These are phyloP conservation scores for Lophura nycthemera DNA, from an alignment of 2,113 vertebrate genomes.

Conservation along the genomic window DNA sequence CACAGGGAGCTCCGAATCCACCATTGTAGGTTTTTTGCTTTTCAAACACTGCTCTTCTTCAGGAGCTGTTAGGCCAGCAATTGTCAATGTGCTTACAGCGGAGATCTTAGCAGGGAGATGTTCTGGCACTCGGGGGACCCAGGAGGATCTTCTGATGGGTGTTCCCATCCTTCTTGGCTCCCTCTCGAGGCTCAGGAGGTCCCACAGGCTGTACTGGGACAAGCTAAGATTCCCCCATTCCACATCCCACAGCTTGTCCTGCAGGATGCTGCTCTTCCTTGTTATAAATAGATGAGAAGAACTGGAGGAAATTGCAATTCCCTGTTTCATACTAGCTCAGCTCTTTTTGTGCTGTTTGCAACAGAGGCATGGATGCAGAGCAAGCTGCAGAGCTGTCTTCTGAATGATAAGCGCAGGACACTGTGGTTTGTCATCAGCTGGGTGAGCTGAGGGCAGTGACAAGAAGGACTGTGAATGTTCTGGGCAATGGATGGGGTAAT, in stretches of 20 bases:
- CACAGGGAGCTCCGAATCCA: not conserved
- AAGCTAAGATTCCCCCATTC: not conserved
- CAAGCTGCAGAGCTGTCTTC: fast-evolving
- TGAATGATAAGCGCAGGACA: not conserved
- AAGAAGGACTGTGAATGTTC: not conserved
- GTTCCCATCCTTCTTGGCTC: not conserved
- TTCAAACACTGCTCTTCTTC: not conserved
- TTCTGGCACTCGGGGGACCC: not conserved
- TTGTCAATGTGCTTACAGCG: not conserved
- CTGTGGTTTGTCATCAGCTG: not conserved
- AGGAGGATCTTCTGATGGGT: not conserved
- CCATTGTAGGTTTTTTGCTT: fast-evolving
- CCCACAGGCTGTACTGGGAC: not conserved
- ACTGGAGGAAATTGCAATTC: not conserved
- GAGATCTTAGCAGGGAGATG: not conserved
- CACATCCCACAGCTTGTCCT: not conserved
- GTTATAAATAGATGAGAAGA: not conserved
- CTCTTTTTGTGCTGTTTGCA: not conserved
- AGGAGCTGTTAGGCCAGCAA: not conserved
- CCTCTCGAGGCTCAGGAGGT: not conserved
- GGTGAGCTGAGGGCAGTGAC: not conserved
- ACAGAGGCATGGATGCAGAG: not conserved
- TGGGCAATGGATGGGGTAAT: not conserved
- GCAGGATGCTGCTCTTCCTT: not conserved
- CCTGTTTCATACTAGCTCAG: not conserved